Evolutionary conservation across 2,888 invertebrate genomes (phyloP), one percentile per base, ranked within the genome.

Genomic region (Sinelater perroti): DNA sequence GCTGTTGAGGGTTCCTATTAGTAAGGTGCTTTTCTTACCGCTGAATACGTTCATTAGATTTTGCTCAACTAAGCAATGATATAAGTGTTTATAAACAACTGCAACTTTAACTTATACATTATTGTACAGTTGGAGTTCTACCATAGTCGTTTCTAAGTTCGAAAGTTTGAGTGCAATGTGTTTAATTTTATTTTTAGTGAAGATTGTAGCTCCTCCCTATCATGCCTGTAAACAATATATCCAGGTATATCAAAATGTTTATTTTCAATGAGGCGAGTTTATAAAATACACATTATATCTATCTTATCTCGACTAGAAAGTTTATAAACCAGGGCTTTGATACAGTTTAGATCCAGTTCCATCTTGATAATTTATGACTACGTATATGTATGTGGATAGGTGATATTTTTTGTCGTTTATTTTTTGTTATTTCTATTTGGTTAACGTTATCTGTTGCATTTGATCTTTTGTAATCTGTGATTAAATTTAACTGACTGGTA

Each of bases 131-230:
- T 36, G 30, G n/a, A 30, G 30, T 30, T 30, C 30, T 3, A 30
- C n/a, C 30, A 30, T 30, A 30, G 30, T 30, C 30, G 30, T 8
- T 30, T 30, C 30, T 30, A 6, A 30, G 30, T 11, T 30, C 30
- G 8, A 30, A 8, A n/a, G 30, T 30, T 30, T 30, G 3, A 30
- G 30, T 10, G 30, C 30, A 6, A 30, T n/a, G 14, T 33, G 33
- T 13, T 33, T 33, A 13, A 33, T 13, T 33, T 33, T 33, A 13
- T 33, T 33, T 33, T 13, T 33, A 13, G 16, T 33, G 11, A 13
- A 7, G n/a, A 33, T 33, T 13, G 33, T 16, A 33, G 16, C 33
- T 33, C 33, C 33, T 10, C 33, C 33, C 4, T 13, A 13, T 33
- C 33, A 33, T 33, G 11, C 13, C 33, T 10, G 14, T 33, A 24